These are phyloP conservation scores for Oxyruncus cristatus DNA, from an alignment of 2,113 vertebrate genomes.

Conservation along the genomic window DNA sequence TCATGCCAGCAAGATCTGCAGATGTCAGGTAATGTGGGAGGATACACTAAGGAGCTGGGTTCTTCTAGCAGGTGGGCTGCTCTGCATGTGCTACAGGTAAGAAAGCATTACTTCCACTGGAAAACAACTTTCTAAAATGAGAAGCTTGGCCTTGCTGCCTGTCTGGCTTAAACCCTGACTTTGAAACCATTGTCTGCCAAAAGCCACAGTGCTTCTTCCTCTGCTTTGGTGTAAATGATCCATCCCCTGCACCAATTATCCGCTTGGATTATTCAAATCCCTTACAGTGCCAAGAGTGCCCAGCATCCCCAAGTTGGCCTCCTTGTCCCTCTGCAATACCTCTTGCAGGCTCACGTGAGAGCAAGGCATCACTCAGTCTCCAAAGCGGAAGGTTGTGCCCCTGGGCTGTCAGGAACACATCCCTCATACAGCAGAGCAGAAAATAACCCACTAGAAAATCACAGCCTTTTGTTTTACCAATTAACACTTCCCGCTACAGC, in stretches of 20 bases:
- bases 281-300: not conserved
- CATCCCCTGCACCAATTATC: not conserved
- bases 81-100: rapidly evolving
- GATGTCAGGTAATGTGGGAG: not conserved
- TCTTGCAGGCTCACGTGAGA: not conserved
- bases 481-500: not conserved
- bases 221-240: not conserved
- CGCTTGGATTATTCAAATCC: not conserved
- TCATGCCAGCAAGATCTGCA: not conserved
- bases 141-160: not conserved
- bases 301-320: not conserved
- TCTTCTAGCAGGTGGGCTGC: not conserved
- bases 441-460: not conserved
- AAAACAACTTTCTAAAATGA: not conserved
- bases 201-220: not conserved
- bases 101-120: not conserved
- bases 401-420: not conserved
- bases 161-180: not conserved
- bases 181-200: not conserved
- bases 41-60: not conserved
- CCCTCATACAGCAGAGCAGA: not conserved
- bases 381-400: not conserved
- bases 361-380: not conserved
- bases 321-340: not conserved
- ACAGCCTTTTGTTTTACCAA: not conserved